Percentiles rank a stretch among this genome's conserved stretches.
Conservation (phyloP, 2,113 vertebrate genomes). For the Polypterus bichir region DNA sequence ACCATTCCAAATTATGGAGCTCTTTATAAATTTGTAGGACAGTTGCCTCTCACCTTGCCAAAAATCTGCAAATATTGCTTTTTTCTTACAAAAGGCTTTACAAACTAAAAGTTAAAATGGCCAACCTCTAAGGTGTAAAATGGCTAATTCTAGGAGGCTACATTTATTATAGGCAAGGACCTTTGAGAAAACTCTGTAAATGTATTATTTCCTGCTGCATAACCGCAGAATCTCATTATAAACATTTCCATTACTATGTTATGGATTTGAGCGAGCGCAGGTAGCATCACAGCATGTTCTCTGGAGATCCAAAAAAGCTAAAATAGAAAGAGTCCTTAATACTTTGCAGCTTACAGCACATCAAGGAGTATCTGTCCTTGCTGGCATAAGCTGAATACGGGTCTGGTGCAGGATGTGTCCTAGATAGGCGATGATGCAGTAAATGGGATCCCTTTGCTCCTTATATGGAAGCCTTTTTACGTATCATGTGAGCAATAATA, state of each 20-base stretch:
- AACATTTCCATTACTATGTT: background rate
- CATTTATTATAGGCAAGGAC: too few species aligned
- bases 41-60: too few species aligned
- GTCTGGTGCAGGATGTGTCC: slow-evolving; percentile 39
- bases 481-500: too few species aligned
- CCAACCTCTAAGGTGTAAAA: too few species aligned
- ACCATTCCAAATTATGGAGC: too few species aligned
- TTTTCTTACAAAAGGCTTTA: too few species aligned
- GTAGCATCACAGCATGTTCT: background rate
- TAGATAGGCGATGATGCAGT: slow-evolving; percentile 47
- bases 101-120: too few species aligned
- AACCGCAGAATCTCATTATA: background rate
- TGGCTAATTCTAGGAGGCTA: too few species aligned
- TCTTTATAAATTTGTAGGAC: too few species aligned
- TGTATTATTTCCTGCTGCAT: background rate
- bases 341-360: slow-evolving; percentile 13
- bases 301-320: background rate
- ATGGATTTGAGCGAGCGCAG: background rate
- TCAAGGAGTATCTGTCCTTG: slow-evolving; percentile 22
- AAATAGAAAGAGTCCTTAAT: slow-evolving; percentile 23
- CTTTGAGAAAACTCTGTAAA: background rate
- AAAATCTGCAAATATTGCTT: too few species aligned
- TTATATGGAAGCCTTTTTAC: too few species aligned
- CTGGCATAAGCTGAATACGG: slow-evolving; percentile 18
- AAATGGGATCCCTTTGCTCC: slow-evolving; percentile 5